Conservation (phyloP, 2,888 invertebrate genomes). For the Scelioninae gen. 1 region DNA sequence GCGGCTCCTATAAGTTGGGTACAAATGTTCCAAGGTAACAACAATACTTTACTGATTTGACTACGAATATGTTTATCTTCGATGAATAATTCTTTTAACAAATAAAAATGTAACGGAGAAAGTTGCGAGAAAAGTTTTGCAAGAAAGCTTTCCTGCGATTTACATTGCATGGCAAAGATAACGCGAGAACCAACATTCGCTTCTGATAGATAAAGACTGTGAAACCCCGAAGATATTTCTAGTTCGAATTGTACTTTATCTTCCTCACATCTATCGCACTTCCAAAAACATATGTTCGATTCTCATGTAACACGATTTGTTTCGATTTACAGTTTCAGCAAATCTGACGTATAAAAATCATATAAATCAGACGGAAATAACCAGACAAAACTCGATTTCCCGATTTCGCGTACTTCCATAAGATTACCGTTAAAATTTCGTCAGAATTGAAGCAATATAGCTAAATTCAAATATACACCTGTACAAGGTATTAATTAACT, state of each 20-base stretch:
- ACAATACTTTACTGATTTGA: not conserved
- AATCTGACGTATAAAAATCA: conserved; percentile 10
- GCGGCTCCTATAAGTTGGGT: not conserved
- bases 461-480: conserved; percentile 12
- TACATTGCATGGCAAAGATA: conserved; percentile 40
- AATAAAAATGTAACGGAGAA: not conserved
- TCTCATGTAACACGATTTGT: conserved; percentile 34
- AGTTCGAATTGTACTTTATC: conserved; percentile 48
- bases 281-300: conserved; percentile 38
- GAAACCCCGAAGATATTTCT: conserved; percentile 51
- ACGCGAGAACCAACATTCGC: conserved; percentile 63
- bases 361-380: conserved; percentile 3
- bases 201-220: conserved; percentile 61
- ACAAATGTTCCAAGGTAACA: conserved; percentile 7
- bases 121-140: conserved; percentile 6
- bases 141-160: conserved; percentile 14
- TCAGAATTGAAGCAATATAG: not conserved
- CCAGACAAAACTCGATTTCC: not conserved
- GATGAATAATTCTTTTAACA: not conserved
- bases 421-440: not conserved
- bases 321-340: conserved; percentile 20
- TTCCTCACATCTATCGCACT: conserved; percentile 25
- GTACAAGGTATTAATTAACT: conserved; percentile 11
- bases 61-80: not conserved
- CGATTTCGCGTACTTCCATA: not conserved